Conservation (phyloP, 2,888 invertebrate genomes). For the Bhutanitis thaidina region DNA sequence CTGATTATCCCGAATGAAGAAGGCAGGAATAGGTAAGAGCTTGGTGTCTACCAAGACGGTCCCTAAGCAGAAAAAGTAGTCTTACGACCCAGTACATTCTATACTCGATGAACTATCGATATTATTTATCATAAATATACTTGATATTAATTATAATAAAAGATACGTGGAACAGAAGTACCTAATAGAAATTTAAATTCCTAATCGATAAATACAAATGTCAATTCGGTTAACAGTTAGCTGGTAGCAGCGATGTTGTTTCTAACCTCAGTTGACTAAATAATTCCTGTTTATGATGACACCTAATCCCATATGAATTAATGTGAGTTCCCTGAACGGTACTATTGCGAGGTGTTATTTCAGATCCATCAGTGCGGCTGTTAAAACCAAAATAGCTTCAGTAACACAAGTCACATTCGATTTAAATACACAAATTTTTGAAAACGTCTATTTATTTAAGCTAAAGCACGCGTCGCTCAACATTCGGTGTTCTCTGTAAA, state of each 20-base stretch:
- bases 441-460: conserved; percentile 76
- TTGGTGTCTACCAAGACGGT: too few species aligned
- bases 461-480: conserved; percentile 58
- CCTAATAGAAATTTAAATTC: neutral
- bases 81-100: too few species aligned
- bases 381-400: conserved; percentile 69
- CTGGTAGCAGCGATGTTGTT: conserved; percentile 59
- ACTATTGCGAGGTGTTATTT: conserved; percentile 66
- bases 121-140: too few species aligned
- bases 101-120: too few species aligned
- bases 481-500: conserved; percentile 24
- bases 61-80: too few species aligned
- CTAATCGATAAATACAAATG: conserved; percentile 39
- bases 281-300: conserved; percentile 80
- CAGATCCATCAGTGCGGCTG: conserved; percentile 69
- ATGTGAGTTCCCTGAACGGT: conserved; percentile 66
- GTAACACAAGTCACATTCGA: conserved; percentile 77
- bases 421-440: conserved; percentile 79
- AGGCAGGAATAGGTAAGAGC: too few species aligned
- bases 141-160: too few species aligned
- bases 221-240: conserved; percentile 51
- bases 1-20: too few species aligned
- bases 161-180: too few species aligned
- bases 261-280: conserved; percentile 76
- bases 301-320: conserved; percentile 78